phyloP scores from a whole-genome alignment of 2,888 invertebrate genomes.

The Leucoma salicis region DNA sequence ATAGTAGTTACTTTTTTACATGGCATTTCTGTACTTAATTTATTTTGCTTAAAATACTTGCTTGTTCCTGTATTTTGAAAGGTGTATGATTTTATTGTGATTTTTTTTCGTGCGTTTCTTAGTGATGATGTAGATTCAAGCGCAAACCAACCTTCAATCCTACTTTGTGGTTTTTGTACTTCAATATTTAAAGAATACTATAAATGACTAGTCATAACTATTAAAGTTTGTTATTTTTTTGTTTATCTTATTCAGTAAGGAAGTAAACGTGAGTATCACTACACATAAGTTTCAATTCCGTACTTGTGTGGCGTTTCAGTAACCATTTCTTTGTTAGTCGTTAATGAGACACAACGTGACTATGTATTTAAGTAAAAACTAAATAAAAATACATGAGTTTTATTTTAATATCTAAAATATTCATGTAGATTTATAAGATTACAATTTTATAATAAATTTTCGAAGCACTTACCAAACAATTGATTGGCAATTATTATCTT shows the following conservation, averaged over 20 bases:
- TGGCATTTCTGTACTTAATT: slow-evolving; percentile 64
- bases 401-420: too few relatives aligned
- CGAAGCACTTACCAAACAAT: too few relatives aligned
- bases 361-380: slow-evolving; percentile 63
- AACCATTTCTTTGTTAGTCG: slow-evolving; percentile 58
- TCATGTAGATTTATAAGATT: too few relatives aligned
- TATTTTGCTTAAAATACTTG: slow-evolving; percentile 69
- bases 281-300: slow-evolving; percentile 55
- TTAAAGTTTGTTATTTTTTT: slow-evolving; percentile 72
- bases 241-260: slow-evolving; percentile 59
- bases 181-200: slow-evolving; percentile 52
- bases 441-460: too few relatives aligned
- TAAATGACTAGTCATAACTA: slow-evolving; percentile 74
- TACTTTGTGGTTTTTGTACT: slow-evolving; percentile 60
- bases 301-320: slow-evolving; percentile 60
- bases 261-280: slow-evolving; percentile 61
- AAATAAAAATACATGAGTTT: slow-evolving; percentile 36
- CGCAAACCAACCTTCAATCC: slow-evolving; percentile 67
- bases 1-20: slow-evolving; percentile 49
- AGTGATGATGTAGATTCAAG: slow-evolving; percentile 51
- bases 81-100: slow-evolving; percentile 60
- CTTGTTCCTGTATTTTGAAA: slow-evolving; percentile 69
- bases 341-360: slow-evolving; percentile 69
- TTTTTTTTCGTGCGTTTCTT: slow-evolving; percentile 63
- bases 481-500: too few relatives aligned